phyloP scores from a whole-genome alignment of 2,797 vertebrate genomes.

The Craterocephalus amniculus region DNA sequence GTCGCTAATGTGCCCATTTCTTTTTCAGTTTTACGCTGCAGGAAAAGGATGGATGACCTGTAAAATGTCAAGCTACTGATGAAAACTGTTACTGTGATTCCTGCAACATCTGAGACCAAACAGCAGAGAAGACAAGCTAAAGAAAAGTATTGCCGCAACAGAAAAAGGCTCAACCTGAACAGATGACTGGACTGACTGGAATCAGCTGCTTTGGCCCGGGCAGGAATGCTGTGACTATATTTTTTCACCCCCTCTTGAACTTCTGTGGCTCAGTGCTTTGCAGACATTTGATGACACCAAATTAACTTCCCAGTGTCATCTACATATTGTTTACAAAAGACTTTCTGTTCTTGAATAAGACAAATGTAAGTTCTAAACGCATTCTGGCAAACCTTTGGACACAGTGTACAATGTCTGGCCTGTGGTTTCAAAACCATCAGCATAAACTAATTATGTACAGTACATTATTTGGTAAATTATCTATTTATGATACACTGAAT shows the following conservation, averaged over 20 bases:
- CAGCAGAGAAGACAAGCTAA: constrained; percentile 21
- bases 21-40: constrained; percentile 76
- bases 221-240: constrained; percentile 13
- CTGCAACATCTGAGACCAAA: constrained; percentile 37
- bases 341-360: constrained; percentile 32
- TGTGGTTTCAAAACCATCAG: constrained; percentile 42
- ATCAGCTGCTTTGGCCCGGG: constrained; percentile 24
- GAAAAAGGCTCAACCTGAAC: constrained; percentile 3
- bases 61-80: constrained; percentile 52
- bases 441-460: constrained; percentile 59
- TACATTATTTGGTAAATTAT: constrained; percentile 79
- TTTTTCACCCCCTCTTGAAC: neutral
- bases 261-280: constrained; percentile 10
- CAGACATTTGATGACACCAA: constrained; percentile 24
- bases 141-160: constrained; percentile 14
- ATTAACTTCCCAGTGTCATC: constrained; percentile 15
- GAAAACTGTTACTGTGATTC: constrained; percentile 53
- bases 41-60: constrained; percentile 72
- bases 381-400: constrained; percentile 37
- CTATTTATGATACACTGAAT: constrained; percentile 77
- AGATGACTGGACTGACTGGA: constrained; percentile 19
- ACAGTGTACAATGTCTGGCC: constrained; percentile 31
- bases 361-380: constrained; percentile 28
- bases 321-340: constrained; percentile 44
- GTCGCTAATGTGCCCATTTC: constrained; percentile 29